These are phyloP conservation scores for Bombyx mori DNA, from an alignment of 1,140 invertebrate genomes.

Conservation along the genomic window ASM3026992v2 NC_085122.1:1279001-1279500, in stretches of 20 bases:
- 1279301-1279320: too few species aligned
- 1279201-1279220: background rate
- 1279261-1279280: background rate
- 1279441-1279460: too few species aligned
- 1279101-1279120: background rate
- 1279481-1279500: too few species aligned
- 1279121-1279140: background rate
- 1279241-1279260: constrained; percentile 10
- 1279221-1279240: constrained; percentile 4
- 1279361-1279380: too few species aligned
- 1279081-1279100: constrained; percentile 5
- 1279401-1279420: too few species aligned
- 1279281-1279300: too few species aligned
- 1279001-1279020: constrained; percentile 13
- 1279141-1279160: background rate
- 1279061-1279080: constrained; percentile 3
- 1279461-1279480: too few species aligned
- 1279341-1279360: constrained; percentile 4
- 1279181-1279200: constrained; percentile 5
- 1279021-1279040: constrained; percentile 5
- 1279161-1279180: constrained; percentile 5
- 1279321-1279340: constrained; percentile 4
- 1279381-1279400: too few species aligned
- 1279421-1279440: background rate
- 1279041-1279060: constrained; percentile 1